These are phyloP conservation scores for Calosoma granatense DNA, from an alignment of 1,140 invertebrate species.

Conservation along the genomic window DNA sequence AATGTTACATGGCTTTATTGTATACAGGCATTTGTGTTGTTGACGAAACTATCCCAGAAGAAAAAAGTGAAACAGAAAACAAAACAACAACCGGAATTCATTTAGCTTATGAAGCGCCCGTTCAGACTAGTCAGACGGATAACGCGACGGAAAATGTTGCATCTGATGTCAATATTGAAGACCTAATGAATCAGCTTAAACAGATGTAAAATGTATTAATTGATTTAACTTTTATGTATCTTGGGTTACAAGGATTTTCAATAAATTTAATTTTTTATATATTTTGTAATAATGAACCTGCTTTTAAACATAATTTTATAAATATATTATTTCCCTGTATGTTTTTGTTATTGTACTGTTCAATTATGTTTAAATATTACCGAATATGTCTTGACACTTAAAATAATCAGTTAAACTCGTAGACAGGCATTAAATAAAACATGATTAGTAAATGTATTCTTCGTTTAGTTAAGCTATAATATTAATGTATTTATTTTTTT, in stretches of 20 bases:
- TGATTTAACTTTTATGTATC: conserved; percentile 14
- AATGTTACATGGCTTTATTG: no score
- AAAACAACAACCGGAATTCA: conserved; percentile 49
- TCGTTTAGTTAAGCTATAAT: no score
- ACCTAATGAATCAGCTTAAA: conserved; percentile 87
- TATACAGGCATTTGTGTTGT: conserved; percentile 58
- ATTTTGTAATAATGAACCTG: no score
- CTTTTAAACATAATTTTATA: no score
- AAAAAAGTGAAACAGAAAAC: conserved; percentile 36
- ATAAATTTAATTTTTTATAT: conserved; percentile 11
- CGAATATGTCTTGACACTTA: no score
- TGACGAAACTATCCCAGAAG: conserved; percentile 47
- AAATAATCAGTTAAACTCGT: no score
- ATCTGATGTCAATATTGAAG: conserved; percentile 57
- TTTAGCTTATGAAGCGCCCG: conserved; percentile 55
- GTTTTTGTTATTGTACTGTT: no score
- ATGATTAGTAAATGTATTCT: no score
- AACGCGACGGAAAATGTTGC: conserved; percentile 28
- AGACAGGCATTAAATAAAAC: no score
- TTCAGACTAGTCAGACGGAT: conserved; percentile 23
- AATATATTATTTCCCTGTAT: no score
- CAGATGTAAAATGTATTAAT: conserved; percentile 45
- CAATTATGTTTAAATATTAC: no score
- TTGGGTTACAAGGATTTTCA: not conserved
- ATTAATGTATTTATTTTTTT: no score